A percentile compares a stretch with the other conserved stretches of the same genome.
phyloP scores from a whole-genome alignment of 1,140 invertebrate genomes.

The Caerostris darwini region DNA sequence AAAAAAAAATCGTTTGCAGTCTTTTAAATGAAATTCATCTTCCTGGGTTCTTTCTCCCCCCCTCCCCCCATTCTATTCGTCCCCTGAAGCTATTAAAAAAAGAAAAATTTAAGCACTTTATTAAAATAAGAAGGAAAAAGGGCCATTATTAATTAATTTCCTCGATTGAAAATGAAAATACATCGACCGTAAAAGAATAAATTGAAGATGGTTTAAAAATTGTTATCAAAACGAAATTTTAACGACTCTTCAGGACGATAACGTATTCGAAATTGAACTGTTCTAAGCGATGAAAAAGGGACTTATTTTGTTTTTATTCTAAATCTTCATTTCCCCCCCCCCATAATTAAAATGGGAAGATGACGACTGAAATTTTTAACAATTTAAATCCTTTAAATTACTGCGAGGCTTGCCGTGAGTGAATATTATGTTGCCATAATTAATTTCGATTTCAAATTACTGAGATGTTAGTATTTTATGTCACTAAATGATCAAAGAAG shows the following conservation, averaged over 20 bases:
- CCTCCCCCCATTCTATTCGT: too few species aligned
- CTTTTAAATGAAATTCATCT: conserved; percentile 33
- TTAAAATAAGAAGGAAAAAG: conserved; percentile 28
- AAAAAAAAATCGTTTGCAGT: neutral
- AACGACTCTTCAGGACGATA: conserved; percentile 12
- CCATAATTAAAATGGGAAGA: neutral
- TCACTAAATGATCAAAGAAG: too few species aligned
- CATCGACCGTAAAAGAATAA: neutral
- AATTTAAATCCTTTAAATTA: too few species aligned
- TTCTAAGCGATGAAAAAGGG: neutral
- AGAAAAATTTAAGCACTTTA: conserved; percentile 26
- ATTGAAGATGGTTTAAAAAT: conserved; percentile 35
- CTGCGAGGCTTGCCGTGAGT: too few species aligned
- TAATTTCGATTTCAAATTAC: too few species aligned
- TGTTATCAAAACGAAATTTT: conserved; percentile 36
- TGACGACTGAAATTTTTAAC: too few species aligned
- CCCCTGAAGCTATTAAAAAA: neutral
- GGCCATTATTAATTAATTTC: conserved; percentile 44
- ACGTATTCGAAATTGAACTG: neutral
- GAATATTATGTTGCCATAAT: too few species aligned
- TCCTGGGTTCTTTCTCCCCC: neutral
- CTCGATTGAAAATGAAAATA: neutral
- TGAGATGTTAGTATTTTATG: too few species aligned
- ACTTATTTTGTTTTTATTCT: neutral
- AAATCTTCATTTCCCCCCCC: too few species aligned